Evolutionary conservation across 2,888 invertebrate genomes (phyloP).

Genomic region (Leucania comma): DNA sequence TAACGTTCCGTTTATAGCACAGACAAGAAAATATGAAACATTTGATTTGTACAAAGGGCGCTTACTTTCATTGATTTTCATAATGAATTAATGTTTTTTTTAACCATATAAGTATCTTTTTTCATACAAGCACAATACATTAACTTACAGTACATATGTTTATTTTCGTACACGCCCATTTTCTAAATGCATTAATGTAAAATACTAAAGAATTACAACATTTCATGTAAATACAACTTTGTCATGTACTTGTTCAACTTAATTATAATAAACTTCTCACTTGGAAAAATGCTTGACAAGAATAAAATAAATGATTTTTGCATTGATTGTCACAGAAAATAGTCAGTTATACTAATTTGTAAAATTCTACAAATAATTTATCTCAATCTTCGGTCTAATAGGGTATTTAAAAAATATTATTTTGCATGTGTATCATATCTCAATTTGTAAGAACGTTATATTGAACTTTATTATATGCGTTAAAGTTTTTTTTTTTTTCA

Average conservation of each 20-base stretch:
- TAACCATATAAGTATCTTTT: conserved; percentile 1
- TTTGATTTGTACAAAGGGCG: conserved; percentile 57
- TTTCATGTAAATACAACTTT: conserved; percentile 65
- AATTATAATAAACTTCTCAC: conserved; percentile 51
- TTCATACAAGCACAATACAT: conserved; percentile 47
- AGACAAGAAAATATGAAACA: conserved; percentile 43
- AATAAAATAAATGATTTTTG: not conserved
- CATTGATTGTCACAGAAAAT: not conserved
- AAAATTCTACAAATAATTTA: not conserved
- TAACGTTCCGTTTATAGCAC: conserved; percentile 6
- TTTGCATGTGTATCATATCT: not conserved
- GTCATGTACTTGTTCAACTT: conserved; percentile 67
- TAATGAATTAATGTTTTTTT: conserved; percentile 2
- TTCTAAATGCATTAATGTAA: conserved; percentile 39
- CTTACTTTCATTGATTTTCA: conserved; percentile 13
- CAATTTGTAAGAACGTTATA: too few relatives aligned
- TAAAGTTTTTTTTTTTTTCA: too few relatives aligned
- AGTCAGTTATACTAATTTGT: not conserved
- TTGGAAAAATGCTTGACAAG: conserved; percentile 42
- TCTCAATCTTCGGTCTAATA: not conserved
- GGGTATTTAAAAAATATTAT: not conserved
- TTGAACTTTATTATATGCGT: too few relatives aligned
- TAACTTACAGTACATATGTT: conserved; percentile 38
- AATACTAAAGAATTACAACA: conserved; percentile 61
- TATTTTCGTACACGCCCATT: conserved; percentile 47